A percentile compares a stretch with the other conserved stretches of the same genome.
phyloP scores from a whole-genome alignment of 1,140 invertebrate genomes.

The Trichomalopsis sarcophagae region DNA sequence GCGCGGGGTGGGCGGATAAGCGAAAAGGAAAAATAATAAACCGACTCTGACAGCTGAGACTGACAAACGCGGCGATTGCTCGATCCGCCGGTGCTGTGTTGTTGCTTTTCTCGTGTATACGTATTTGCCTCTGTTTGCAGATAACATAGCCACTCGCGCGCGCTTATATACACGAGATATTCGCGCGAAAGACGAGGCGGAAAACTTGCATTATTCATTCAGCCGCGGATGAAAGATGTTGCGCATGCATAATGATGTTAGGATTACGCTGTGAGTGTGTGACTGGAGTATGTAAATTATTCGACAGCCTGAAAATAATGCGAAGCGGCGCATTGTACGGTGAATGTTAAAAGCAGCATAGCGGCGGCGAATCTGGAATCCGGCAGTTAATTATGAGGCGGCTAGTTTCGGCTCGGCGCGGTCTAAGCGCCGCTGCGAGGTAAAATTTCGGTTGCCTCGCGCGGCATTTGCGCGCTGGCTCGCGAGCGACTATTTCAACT shows the following conservation, averaged over 20 bases:
- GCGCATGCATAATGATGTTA: neutral
- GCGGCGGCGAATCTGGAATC: slow-evolving; percentile 21
- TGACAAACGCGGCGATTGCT: slow-evolving; percentile 21
- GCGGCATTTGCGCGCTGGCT: slow-evolving; percentile 5
- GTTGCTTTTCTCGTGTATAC: slow-evolving; percentile 8
- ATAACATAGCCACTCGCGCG: neutral
- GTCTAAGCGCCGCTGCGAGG: neutral
- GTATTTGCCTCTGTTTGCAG: neutral
- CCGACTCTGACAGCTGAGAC: slow-evolving; percentile 9
- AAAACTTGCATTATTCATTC: slow-evolving; percentile 1
- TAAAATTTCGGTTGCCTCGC: slow-evolving; percentile 20
- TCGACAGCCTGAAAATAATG: too few species aligned
- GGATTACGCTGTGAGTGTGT: neutral
- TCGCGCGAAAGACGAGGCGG: neutral
- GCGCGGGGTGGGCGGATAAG: slow-evolving; percentile 1
- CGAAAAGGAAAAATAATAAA: slow-evolving; percentile 29
- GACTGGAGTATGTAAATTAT: neutral
- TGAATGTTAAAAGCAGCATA: neutral
- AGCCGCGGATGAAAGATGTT: neutral
- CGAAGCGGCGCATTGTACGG: too few species aligned
- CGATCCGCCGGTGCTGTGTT: neutral
- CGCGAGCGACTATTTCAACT: slow-evolving; percentile 43
- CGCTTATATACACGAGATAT: neutral
- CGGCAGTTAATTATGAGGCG: slow-evolving; percentile 42
- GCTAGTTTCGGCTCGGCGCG: neutral